phyloP scores from a whole-genome alignment of 1,140 invertebrate genomes.

The Drosophila melanogaster region Release_6_plus_ISO1_MT NC_004354.4:5870001-5870500 shows the following conservation, averaged over 20 bases:
- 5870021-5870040: too few relatives aligned
- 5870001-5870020: neutral
- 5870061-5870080: neutral
- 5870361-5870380: constrained; percentile 16
- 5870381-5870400: constrained; percentile 22
- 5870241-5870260: too few relatives aligned
- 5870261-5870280: too few relatives aligned
- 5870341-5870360: constrained; percentile 8
- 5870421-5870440: constrained; percentile 45
- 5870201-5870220: too few relatives aligned
- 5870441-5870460: constrained; percentile 4
- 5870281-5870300: too few relatives aligned
- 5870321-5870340: neutral
- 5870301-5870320: too few relatives aligned
- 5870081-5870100: neutral
- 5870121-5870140: neutral
- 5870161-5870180: neutral
- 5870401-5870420: constrained; percentile 50
- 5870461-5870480: neutral
- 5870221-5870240: too few relatives aligned
- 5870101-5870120: neutral
- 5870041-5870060: neutral
- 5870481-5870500: constrained; percentile 25
- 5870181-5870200: too few relatives aligned
- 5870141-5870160: too few relatives aligned